These are phyloP conservation scores for Danaus plexippus DNA, from an alignment of 1,140 invertebrate genomes.

Conservation along the genomic window DNA sequence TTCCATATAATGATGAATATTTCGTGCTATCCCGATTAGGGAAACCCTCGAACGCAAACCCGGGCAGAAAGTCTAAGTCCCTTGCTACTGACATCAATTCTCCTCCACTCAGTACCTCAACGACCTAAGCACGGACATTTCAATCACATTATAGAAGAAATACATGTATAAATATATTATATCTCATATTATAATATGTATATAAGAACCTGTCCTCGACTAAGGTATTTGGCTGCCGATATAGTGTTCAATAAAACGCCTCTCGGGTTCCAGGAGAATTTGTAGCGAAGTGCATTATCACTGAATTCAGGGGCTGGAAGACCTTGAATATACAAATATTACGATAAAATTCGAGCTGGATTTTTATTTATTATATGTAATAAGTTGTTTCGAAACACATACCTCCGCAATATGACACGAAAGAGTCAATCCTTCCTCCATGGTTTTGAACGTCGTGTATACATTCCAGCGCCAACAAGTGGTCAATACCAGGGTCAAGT, in stretches of 20 bases:
- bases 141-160: conserved; percentile 10
- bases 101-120: conserved; percentile 93
- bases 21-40: conserved; percentile 96
- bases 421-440: conserved; percentile 90
- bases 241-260: conserved; percentile 93
- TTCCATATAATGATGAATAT: conserved; percentile 91
- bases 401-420: conserved; percentile 97
- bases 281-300: conserved; percentile 95
- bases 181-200: conserved; percentile 1
- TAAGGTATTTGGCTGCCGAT: conserved; percentile 89
- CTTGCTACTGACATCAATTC: conserved; percentile 86
- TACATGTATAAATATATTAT: background rate
- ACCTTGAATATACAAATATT: conserved; percentile 48
- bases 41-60: conserved; percentile 96
- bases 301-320: conserved; percentile 96
- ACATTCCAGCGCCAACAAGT: conserved; percentile 96
- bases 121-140: conserved; percentile 71
- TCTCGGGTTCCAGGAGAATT: conserved; percentile 97
- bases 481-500: conserved; percentile 98
- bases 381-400: conserved; percentile 11
- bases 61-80: conserved; percentile 92
- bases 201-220: conserved; percentile 80
- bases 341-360: background rate
- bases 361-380: background rate
- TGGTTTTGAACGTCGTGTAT: conserved; percentile 89